Evolutionary conservation across 2,113 vertebrate species (phyloP).

Genomic region (Hyla sarda): DNA sequence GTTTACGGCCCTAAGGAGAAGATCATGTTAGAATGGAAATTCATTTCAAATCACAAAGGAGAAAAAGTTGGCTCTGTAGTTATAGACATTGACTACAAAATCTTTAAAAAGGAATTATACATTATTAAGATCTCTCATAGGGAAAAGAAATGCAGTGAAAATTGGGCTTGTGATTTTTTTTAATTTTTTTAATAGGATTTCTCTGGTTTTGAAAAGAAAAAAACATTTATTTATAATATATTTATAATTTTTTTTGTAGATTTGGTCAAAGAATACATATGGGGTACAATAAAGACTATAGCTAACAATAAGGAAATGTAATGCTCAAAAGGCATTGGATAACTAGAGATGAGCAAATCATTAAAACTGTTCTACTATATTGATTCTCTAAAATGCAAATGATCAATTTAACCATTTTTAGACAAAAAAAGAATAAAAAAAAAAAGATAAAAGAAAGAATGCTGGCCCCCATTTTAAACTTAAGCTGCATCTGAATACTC

Average conservation of each 20-base stretch:
- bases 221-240: too few species aligned
- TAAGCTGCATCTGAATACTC: too few species aligned
- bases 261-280: neutral
- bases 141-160: neutral
- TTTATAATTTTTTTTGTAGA: neutral
- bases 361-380: too few species aligned
- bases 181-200: too few species aligned
- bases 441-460: too few species aligned
- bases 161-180: neutral
- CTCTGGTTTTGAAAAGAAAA: too few species aligned
- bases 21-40: conserved; percentile 5
- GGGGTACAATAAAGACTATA: neutral
- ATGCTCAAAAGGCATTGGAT: neutral
- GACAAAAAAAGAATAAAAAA: too few species aligned
- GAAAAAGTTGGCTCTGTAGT: conserved; percentile 17
- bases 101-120: neutral
- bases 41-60: conserved; percentile 23
- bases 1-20: neutral
- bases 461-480: too few species aligned
- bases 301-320: neutral
- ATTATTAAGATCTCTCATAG: neutral
- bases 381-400: too few species aligned
- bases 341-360: neutral
- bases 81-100: neutral
- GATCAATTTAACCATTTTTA: too few species aligned